These are phyloP conservation scores for Phragmatobia fuliginosa DNA, from an alignment of 2,888 invertebrate species.

Conservation along the genomic window DNA sequence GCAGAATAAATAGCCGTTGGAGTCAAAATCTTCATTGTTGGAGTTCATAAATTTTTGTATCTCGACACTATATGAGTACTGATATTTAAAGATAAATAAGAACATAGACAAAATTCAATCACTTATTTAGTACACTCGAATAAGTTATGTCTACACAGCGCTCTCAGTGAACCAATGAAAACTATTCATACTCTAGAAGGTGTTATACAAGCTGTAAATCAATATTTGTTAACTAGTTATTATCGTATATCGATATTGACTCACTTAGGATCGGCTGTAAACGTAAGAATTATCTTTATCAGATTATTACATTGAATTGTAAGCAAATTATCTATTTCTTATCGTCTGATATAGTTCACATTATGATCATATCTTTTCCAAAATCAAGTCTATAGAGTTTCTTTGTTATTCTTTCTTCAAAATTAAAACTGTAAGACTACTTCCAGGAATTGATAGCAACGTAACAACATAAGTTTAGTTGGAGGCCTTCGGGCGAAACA, in stretches of 20 bases:
- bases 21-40: no score
- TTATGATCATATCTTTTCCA: background rate
- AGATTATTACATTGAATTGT: background rate
- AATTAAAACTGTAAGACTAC: background rate
- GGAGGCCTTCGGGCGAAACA: no score
- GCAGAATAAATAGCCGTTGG: no score
- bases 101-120: background rate
- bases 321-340: background rate
- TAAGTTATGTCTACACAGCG: background rate
- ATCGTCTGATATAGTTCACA: slow-evolving; percentile 2
- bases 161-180: background rate
- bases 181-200: background rate
- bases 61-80: no score
- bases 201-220: background rate
- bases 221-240: background rate
- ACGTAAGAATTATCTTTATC: background rate
- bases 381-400: background rate
- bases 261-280: background rate
- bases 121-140: background rate
- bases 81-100: no score
- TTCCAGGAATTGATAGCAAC: no score
- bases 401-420: background rate
- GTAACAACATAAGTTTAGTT: no score
- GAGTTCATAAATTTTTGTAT: no score
- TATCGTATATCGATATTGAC: background rate